These are phyloP conservation scores for Xiphorhynchus elegans DNA, from an alignment of 2,113 vertebrate genomes.

Conservation along the genomic window DNA sequence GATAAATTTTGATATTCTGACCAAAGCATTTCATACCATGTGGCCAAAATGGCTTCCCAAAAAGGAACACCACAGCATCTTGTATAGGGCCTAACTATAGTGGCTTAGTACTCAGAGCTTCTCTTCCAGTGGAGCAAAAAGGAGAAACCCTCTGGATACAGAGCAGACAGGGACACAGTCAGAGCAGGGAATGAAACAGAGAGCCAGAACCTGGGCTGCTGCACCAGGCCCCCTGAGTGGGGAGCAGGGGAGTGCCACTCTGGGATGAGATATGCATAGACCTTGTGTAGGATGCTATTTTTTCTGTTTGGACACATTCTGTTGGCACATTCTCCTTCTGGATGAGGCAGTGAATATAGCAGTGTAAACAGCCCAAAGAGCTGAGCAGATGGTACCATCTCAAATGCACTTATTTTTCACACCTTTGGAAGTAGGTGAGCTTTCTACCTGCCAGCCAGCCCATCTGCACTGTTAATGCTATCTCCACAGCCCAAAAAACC, in stretches of 20 bases:
- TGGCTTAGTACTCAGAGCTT: neutral
- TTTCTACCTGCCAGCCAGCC: neutral
- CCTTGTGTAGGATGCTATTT: neutral
- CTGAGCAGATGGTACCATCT: neutral
- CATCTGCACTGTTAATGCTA: neutral
- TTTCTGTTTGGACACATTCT: neutral
- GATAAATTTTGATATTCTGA: neutral
- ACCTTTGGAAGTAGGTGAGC: neutral
- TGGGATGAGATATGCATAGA: neutral
- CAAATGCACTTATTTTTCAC: neutral
- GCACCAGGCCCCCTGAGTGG: neutral
- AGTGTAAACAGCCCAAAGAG: neutral
- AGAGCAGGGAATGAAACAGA: neutral
- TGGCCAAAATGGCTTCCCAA: neutral
- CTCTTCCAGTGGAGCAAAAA: neutral
- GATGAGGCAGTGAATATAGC: neutral
- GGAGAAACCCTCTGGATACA: neutral
- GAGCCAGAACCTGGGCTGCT: neutral
- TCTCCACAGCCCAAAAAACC: neutral
- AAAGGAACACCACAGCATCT: neutral
- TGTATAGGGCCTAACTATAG: neutral
- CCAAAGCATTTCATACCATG: neutral
- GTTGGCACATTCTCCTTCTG: neutral
- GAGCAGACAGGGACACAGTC: neutral
- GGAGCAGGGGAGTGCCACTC: rapidly evolving